These are phyloP conservation scores for Indicator indicator DNA, from an alignment of 2,113 vertebrate genomes.

Conservation along the genomic window DNA sequence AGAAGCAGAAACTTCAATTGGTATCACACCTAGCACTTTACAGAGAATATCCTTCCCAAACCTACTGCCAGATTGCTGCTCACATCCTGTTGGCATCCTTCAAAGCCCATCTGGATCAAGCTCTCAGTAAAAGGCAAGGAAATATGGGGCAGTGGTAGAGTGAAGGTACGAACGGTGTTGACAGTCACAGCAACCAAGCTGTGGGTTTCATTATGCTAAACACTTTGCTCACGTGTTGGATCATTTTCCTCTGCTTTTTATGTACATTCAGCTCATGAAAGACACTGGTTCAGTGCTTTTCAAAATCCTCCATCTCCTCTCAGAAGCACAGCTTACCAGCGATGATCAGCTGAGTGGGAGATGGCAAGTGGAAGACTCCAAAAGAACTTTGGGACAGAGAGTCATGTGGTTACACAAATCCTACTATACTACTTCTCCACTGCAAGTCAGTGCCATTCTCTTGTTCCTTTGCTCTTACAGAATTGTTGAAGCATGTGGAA, in stretches of 20 bases:
- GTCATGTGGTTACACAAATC: neutral
- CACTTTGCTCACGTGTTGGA: neutral
- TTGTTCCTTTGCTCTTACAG: neutral
- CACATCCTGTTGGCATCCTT: neutral
- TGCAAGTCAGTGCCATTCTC: neutral
- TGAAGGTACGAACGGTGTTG: neutral
- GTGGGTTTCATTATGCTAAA: neutral
- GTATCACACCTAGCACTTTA: neutral
- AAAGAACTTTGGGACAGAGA: neutral
- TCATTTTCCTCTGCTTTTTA: neutral
- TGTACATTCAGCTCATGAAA: neutral
- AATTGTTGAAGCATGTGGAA: neutral
- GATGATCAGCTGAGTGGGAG: neutral
- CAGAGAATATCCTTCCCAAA: neutral
- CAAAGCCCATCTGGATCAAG: neutral
- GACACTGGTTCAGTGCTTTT: neutral
- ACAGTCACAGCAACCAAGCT: neutral
- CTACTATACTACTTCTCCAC: neutral
- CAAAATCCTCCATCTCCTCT: neutral
- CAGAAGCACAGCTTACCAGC: neutral
- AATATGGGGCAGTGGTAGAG: neutral
- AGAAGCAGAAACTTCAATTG: neutral
- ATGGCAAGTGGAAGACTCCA: neutral
- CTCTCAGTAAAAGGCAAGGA: neutral
- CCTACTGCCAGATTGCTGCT: neutral